phyloP scores from a whole-genome alignment of 2,888 invertebrate genomes.

The Noctua fimbriata region DNA sequence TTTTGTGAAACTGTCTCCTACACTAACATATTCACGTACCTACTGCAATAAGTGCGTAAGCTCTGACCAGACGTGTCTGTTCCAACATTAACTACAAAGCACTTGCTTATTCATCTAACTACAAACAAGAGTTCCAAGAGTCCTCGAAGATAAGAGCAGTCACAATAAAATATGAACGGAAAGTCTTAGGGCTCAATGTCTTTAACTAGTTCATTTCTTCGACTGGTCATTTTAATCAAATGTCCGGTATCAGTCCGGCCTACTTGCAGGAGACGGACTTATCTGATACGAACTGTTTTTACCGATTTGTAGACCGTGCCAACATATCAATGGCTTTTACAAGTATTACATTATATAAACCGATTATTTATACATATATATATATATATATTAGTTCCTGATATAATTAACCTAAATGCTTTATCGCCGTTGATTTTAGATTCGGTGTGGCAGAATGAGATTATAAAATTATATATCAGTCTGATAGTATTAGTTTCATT shows the following conservation, averaged over 20 bases:
- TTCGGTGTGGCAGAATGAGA: conserved; percentile 18
- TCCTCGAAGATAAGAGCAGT: conserved; percentile 27
- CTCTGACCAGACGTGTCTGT: conserved; percentile 14
- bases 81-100: background rate
- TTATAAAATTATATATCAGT: conserved; percentile 30
- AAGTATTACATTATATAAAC: conserved; percentile 40
- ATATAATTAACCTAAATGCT: conserved; percentile 52
- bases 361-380: conserved; percentile 33
- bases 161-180: conserved; percentile 39
- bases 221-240: conserved; percentile 26
- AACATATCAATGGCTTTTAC: conserved; percentile 37
- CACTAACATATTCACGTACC: background rate
- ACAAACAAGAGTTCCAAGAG: background rate
- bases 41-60: background rate
- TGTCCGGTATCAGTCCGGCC: conserved; percentile 58
- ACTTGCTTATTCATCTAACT: background rate
- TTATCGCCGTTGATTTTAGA: conserved; percentile 54
- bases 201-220: conserved; percentile 22
- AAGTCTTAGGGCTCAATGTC: conserved; percentile 49
- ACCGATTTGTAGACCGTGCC: conserved; percentile 37
- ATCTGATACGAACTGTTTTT: conserved; percentile 52
- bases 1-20: background rate
- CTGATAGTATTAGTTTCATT: conserved; percentile 19
- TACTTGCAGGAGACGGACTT: conserved; percentile 55
- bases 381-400: conserved; percentile 6